Conservation (phyloP, 2,888 invertebrate genomes). For the Conops quadrifasciatus region DNA sequence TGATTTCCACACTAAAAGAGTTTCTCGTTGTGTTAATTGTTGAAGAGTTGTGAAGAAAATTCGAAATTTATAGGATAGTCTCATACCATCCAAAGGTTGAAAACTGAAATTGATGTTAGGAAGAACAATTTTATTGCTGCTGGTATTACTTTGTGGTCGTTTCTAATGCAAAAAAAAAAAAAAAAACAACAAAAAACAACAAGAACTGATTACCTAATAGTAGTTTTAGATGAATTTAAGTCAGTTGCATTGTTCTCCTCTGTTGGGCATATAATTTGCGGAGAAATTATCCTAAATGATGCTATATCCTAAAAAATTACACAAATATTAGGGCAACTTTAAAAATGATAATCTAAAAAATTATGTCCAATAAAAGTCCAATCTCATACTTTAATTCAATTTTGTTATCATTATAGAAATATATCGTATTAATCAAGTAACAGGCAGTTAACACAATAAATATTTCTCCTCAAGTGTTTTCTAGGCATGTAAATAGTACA, state of each 20-base stretch:
- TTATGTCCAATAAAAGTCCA: no score
- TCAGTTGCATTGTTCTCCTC: background rate
- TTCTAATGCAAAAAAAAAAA: no score
- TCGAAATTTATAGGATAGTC: conserved; percentile 48
- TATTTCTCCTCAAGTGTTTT: background rate
- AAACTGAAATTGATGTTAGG: conserved; percentile 33
- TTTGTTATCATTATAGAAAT: background rate
- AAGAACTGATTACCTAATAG: conserved; percentile 8
- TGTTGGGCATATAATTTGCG: conserved; percentile 6
- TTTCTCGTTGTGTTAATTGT: conserved; percentile 46
- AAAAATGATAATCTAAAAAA: no score
- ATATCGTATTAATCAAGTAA: background rate
- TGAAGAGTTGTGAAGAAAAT: conserved; percentile 48
- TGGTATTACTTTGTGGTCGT: no score
- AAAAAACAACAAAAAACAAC: no score
- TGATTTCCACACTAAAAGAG: conserved; percentile 48
- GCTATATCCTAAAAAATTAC: background rate
- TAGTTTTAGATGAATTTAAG: background rate
- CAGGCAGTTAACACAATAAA: background rate
- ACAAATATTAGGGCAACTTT: background rate
- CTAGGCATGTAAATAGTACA: background rate
- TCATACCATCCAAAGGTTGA: conserved; percentile 49
- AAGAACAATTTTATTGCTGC: no score
- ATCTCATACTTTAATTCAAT: background rate
- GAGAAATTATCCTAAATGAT: conserved; percentile 20